Evolutionary conservation across 2,888 invertebrate genomes (phyloP), one percentile per base, ranked within the genome.

Genomic region (Agonopterix heracliana): DNA sequence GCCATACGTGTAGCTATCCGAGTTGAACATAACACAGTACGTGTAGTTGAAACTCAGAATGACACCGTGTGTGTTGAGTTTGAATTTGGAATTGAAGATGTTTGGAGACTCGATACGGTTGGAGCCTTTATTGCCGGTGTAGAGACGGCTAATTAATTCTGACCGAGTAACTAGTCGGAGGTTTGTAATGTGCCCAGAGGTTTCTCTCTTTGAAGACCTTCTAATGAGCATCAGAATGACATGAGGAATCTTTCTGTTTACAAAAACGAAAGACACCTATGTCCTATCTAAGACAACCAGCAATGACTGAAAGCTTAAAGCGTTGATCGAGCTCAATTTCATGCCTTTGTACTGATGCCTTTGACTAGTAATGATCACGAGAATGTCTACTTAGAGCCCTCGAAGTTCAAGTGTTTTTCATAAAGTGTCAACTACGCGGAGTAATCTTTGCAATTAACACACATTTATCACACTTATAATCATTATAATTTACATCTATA

Each of bases 91-190:
- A 26, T 26, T 26, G 26, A 26, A 26, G 26, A 26, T 26, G 26
- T 26, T 26, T 26, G 73, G 73, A 68, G 67, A 69, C 65, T 69
- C 70, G 78, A 74, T 68, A 81, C 76, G 76, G 68, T 73, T 66
- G 68, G 59, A 71, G 68, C 67, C 68, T 80, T 80, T 78, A 78
- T 74, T 70, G 66, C 71, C 59, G 64, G 61, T 65, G 56, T 54
- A 64, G 63, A 61, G 70, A 66, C 65, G 74, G 64, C 67, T 72
- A 78, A 79, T 79, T 80, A 81, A 78, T 74, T 71, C 68, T 69
- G 69, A 68, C 69, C 70, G 64, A 72, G 64, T 71, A 69, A 74
- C 71, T 66, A 71, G 64, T 63, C 56, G 54, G 62, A 71, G 71
- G 72, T 77, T 77, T 74, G 65, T 68, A 57, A 68, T 61, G 57